A percentile compares a stretch with the other conserved stretches of the same genome.
Evolutionary conservation across 2,797 vertebrate species (phyloP).

Genomic region (Urophycis tenuis): DNA sequence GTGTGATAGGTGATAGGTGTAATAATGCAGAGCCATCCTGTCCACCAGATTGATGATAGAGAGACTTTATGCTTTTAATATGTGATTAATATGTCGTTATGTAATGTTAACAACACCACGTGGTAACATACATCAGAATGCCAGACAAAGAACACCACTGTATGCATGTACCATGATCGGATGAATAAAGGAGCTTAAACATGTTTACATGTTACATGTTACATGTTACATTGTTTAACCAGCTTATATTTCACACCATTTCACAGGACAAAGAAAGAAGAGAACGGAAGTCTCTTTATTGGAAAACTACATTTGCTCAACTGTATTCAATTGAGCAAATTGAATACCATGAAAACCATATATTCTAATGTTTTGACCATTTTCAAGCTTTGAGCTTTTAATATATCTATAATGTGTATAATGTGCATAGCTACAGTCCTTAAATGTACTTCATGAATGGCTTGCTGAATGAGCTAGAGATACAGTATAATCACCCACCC

Average conservation of each 20-base stretch:
- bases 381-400: no score
- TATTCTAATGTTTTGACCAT: no score
- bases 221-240: not conserved
- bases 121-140: not conserved
- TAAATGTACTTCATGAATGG: no score
- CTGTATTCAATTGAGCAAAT: no score
- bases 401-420: no score
- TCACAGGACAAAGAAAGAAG: not conserved
- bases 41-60: conserved; percentile 7
- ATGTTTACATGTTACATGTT: no score
- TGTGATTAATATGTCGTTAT: not conserved
- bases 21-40: conserved; percentile 23
- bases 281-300: no score
- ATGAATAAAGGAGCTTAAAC: not conserved
- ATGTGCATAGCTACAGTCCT: no score
- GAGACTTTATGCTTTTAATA: not conserved
- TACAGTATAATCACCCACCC: not conserved
- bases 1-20: no score
- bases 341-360: no score
- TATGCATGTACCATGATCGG: not conserved
- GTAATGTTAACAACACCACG: not conserved
- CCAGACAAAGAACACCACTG: not conserved
- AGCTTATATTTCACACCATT: not conserved
- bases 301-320: no score
- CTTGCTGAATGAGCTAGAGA: not conserved